These are phyloP conservation scores for Podarcis muralis DNA, from an alignment of 2,113 vertebrate species.

Conservation along the genomic window DNA sequence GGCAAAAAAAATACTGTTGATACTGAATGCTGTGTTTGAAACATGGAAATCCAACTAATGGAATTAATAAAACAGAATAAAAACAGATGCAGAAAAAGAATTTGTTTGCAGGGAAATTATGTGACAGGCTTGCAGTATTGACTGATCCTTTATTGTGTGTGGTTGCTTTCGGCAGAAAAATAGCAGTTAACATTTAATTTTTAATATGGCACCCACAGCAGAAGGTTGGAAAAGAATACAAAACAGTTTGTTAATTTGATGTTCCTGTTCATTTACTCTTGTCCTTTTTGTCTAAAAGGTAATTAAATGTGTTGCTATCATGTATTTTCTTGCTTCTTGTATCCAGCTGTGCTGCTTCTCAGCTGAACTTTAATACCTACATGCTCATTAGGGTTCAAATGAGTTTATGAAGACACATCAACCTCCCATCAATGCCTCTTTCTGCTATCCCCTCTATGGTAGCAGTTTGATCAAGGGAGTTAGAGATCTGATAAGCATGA, in stretches of 20 bases:
- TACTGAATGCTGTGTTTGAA: neutral
- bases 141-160: neutral
- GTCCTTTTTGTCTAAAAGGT: neutral
- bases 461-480: constrained; percentile 15
- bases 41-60: neutral
- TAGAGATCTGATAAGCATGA: constrained; percentile 39
- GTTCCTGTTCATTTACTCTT: neutral
- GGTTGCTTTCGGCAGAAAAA: constrained; percentile 8
- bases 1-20: neutral
- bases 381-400: constrained; percentile 13
- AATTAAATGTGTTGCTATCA: neutral
- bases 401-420: neutral
- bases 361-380: neutral
- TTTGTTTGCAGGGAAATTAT: accelerated
- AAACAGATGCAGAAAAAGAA: neutral
- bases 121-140: neutral
- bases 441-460: constrained; percentile 39
- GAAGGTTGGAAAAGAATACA: neutral
- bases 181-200: neutral
- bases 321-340: neutral
- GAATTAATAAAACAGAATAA: constrained; percentile 5
- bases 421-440: constrained; percentile 13
- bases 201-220: constrained; percentile 39
- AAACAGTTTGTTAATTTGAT: neutral
- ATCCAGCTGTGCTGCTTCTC: neutral